Base-by-base conservation (phyloP, 2,888 invertebrate species). In the Molorchus minor region DNA sequence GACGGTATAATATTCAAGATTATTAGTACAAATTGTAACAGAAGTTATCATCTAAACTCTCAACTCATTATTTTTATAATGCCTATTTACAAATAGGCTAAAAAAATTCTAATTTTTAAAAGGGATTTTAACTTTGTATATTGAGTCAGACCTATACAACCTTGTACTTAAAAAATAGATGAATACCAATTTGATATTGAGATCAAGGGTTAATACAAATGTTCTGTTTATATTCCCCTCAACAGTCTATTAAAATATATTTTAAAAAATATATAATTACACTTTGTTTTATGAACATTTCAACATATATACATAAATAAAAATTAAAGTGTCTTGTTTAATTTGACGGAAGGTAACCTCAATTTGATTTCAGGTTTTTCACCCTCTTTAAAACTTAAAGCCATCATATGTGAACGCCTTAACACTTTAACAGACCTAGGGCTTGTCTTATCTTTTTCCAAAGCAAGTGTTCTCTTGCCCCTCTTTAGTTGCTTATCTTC, bases 381-480 rank as follows among this genome's bases (percentile, higher is more conserved):
- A 61, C 62, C 61, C 21, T 71, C 68, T 57, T 68, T 72, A n/a
- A 65, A 65, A 38, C 54, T 67, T 19, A 70, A 43, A 19, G 62
- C 58, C 20, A 71, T 57, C 13, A 71, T 67, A 49, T 73, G 72
- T 5, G 75, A 72, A 16, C 79, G 72, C 8, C 79, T 68, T 33
- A 79, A 61, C 35, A 80, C 76, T 71, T 80, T 80, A 40, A 80
- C 76, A 46, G 78, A 78, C 43, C 77, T 75, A 3, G 78, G 75
- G 62, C 71, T 77, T 52, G 68, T 58, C 68, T 78, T 75, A 61
- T 80, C 77, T 67, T 77, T 79, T 36, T 80, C 80, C 40, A 75
- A 64, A 52, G 70, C 72, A 12, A 80, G 67, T 3, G 79, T 71
- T 53, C 80, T 67, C 67, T 80, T 80, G 43, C 74, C 75, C 36